These are phyloP conservation scores for Mastacembelus armatus DNA, from an alignment of 2,797 vertebrate species.

Conservation along the genomic window DNA sequence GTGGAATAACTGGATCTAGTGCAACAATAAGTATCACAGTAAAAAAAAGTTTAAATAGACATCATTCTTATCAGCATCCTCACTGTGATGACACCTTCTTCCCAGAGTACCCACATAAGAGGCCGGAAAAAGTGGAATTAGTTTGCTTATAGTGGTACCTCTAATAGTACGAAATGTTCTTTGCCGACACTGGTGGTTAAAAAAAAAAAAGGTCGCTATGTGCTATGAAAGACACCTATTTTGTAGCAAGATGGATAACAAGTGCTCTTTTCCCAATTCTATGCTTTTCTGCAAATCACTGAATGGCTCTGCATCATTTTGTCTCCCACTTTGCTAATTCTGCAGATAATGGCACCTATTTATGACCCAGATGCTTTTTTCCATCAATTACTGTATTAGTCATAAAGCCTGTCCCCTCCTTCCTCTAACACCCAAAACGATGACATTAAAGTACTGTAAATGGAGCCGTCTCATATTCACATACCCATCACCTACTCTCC, in stretches of 20 bases:
- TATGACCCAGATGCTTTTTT: constrained; percentile 77
- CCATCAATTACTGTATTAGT: constrained; percentile 81
- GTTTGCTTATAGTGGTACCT: constrained; percentile 25
- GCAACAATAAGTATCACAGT: no score
- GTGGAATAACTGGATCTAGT: no score
- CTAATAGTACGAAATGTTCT: constrained; percentile 53
- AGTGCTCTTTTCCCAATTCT: constrained; percentile 61
- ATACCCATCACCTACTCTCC: constrained; percentile 66
- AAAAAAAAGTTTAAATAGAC: not conserved
- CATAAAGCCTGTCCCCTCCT: constrained; percentile 64
- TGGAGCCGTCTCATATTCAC: constrained; percentile 71
- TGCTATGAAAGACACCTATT: constrained; percentile 69
- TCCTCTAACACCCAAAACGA: constrained; percentile 43
- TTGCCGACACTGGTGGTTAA: constrained; percentile 28
- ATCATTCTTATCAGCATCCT: constrained; percentile 10
- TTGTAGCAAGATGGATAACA: constrained; percentile 76
- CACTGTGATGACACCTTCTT: not conserved
- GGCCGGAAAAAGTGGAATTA: constrained; percentile 13
- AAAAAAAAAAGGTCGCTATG: constrained; percentile 23
- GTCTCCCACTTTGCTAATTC: constrained; percentile 80
- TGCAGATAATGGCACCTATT: constrained; percentile 81
- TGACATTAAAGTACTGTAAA: constrained; percentile 74
- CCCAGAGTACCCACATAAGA: not conserved
- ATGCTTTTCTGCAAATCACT: constrained; percentile 68
- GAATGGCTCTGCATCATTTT: constrained; percentile 74